phyloP scores from a whole-genome alignment of 2,113 vertebrate genomes.

The Salvelinus fontinalis region DNA sequence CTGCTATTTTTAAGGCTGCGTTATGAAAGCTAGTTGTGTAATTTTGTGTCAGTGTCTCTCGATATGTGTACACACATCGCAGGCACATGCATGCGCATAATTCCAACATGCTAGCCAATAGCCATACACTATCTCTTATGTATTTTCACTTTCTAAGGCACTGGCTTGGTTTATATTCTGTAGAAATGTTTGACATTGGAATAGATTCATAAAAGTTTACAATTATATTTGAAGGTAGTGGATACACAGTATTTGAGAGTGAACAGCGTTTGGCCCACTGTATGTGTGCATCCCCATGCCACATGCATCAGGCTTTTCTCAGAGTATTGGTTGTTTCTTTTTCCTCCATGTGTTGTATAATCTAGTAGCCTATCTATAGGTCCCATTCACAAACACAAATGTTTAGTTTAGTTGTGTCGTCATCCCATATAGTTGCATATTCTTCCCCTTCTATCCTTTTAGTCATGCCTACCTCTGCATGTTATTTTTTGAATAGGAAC shows the following conservation, averaged over 20 bases:
- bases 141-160: not conserved
- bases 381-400: slow-evolving; percentile 5
- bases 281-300: slow-evolving; percentile 27
- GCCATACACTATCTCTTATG: not conserved
- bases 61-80: no score
- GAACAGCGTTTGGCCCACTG: not conserved
- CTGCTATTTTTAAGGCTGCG: slow-evolving; percentile 14
- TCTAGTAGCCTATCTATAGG: slow-evolving; percentile 15
- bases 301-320: slow-evolving; percentile 24
- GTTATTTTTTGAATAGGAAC: slow-evolving; percentile 9
- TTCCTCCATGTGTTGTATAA: slow-evolving; percentile 49
- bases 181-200: slow-evolving; percentile 11
- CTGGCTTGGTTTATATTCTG: slow-evolving; percentile 1
- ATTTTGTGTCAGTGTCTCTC: not conserved
- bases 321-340: slow-evolving; percentile 77
- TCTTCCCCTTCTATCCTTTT: not conserved
- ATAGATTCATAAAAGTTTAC: slow-evolving; percentile 6
- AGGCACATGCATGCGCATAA: no score
- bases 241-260: not conserved
- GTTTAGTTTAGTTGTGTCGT: slow-evolving; percentile 1
- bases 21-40: not conserved
- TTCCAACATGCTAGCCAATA: no score
- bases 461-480: not conserved
- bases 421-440: not conserved
- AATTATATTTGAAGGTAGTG: not conserved